Conservation (phyloP, 2,888 invertebrate genomes). For the Cephus sareptanus region DNA sequence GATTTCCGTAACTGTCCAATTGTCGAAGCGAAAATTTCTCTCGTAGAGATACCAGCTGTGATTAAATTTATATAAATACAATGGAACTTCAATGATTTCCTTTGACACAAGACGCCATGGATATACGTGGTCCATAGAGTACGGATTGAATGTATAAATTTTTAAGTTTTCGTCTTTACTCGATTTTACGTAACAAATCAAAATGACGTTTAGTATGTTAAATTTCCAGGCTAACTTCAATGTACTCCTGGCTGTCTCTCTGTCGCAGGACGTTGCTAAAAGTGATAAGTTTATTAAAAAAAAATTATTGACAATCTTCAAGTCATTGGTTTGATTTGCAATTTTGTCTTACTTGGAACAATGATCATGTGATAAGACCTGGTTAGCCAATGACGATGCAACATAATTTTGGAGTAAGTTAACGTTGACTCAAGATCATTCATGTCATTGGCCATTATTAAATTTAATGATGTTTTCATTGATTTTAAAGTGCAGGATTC, state of each 20-base stretch:
- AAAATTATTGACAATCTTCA: neutral
- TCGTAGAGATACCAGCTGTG: neutral
- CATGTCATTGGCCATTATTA: neutral
- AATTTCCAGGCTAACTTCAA: neutral
- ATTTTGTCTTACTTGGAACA: neutral
- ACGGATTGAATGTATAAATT: neutral
- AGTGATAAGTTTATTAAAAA: neutral
- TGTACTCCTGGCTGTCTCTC: neutral
- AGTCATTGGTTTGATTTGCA: neutral
- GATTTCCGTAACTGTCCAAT: neutral
- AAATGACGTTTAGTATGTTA: neutral
- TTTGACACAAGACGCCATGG: neutral
- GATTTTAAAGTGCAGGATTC: neutral
- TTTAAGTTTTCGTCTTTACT: neutral
- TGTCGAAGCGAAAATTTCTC: neutral
- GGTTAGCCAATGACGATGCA: neutral
- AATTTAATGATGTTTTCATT: neutral
- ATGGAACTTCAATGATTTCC: neutral
- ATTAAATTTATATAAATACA: neutral
- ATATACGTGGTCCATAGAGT: neutral
- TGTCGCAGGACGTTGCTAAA: neutral
- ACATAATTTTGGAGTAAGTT: neutral
- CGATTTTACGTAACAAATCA: neutral
- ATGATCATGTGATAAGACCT: neutral
- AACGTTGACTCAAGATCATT: neutral